Base-by-base conservation (phyloP, 2,113 vertebrate species). In the Neolamprologus fasciatus region DNA sequence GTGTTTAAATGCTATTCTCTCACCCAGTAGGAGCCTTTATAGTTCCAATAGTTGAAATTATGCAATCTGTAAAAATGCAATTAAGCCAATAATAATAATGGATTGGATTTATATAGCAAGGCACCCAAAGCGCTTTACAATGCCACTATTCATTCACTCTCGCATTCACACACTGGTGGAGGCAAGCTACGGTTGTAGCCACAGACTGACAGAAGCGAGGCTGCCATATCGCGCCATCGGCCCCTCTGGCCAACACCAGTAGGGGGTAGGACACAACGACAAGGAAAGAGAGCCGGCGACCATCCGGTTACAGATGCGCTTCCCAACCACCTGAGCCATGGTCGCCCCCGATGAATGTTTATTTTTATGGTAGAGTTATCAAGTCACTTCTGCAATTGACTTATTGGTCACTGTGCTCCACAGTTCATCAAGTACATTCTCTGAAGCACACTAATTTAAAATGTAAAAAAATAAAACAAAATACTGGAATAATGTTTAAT, bases 371-470 rank as follows among this genome's bases (percentile, higher is more conserved):
- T 81, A 13, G 33, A 79, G 84, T 57, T 90, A 83, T 88, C 80
- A 87, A 88, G 90, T 93, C 85, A 88, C 90, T 57, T 55, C 83
- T 68, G 86, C 87, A 89, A 79, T 88, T 82, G 90, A 93, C 84
- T 92, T 80, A 84, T 89, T 85, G 91, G 89, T 92, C 93, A 89
- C 50, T 53, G 51, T 10, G 50, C 84, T 88, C 57, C 19, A 58
- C 35, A 10, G 47, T 66, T 73, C 82, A 86, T 86, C 47, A 33
- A 11, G 50, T 63, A 68, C 81, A 82, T 86, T 84, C 85, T 91
- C 63, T 28, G 51, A 35, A 90, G 89, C 81, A 80, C 83, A 47
- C 85, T 90, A 90, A 95, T 94, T 92, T 93, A 92, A 90, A 84
- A 53, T 50, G 35, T 40, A 21, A 71, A 71, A 68, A 40, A 55